These are phyloP conservation scores for Bombus cullumanus DNA, from an alignment of 1,140 invertebrate species.

Conservation along the genomic window DNA sequence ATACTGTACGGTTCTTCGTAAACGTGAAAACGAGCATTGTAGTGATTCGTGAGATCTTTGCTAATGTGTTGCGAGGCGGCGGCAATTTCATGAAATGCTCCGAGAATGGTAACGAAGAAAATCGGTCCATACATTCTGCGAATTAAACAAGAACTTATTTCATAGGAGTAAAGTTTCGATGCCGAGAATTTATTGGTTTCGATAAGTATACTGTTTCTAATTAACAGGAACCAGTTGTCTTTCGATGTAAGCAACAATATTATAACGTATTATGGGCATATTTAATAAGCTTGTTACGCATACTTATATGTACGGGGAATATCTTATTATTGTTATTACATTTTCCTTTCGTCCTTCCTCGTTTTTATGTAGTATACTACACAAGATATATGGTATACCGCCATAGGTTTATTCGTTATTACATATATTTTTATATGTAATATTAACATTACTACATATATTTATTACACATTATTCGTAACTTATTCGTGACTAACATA, in stretches of 20 bases:
- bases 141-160: neutral
- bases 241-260: neutral
- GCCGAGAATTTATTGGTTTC: neutral
- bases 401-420: too few species aligned
- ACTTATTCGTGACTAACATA: neutral
- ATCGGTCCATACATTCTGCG: constrained; percentile 59
- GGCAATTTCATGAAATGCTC: constrained; percentile 27
- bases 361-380: too few species aligned
- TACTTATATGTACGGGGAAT: neutral
- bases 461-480: neutral
- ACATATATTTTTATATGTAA: too few species aligned
- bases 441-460: too few species aligned
- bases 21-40: constrained; percentile 75
- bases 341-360: neutral
- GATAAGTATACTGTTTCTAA: neutral
- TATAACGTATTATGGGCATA: neutral
- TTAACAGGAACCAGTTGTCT: neutral
- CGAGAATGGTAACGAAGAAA: constrained; percentile 43
- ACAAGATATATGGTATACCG: too few species aligned
- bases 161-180: neutral
- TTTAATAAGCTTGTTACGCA: neutral
- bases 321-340: neutral
- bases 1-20: constrained; percentile 82
- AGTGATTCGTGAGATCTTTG: constrained; percentile 73
- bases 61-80: constrained; percentile 50